Evolutionary conservation across 2,113 vertebrate species (phyloP).

Genomic region (Holacanthus passer): DNA sequence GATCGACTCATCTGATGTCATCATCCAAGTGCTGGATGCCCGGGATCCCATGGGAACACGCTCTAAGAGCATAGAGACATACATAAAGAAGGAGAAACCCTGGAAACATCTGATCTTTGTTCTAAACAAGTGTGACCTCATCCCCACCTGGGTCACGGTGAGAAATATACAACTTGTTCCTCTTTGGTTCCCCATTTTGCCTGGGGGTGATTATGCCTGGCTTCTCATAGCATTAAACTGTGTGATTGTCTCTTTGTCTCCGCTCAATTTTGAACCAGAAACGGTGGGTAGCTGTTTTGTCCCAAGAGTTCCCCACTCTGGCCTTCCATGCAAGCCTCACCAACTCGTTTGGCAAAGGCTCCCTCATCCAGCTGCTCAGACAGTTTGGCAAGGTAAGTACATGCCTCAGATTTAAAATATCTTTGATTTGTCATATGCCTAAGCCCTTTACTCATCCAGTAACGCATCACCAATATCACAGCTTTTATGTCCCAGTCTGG

Average conservation of each 20-base stretch:
- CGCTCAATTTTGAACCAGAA: conserved; percentile 83
- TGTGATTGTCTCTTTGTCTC: background rate
- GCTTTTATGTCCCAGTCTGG: background rate
- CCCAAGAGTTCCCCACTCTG: conserved; percentile 94
- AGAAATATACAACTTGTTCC: conserved; percentile 57
- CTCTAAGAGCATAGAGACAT: conserved; percentile 93
- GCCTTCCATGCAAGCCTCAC: conserved; percentile 98
- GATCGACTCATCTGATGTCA: conserved; percentile 96
- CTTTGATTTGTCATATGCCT: background rate
- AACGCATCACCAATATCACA: background rate
- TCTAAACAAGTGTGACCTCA: conserved; percentile 97
- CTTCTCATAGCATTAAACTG: background rate
- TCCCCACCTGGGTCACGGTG: conserved; percentile 98
- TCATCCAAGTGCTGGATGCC: conserved; percentile 98
- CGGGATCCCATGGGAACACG: conserved; percentile 97
- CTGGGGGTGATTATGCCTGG: background rate
- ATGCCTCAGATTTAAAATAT: background rate
- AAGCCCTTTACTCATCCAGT: background rate
- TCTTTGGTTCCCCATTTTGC: background rate
- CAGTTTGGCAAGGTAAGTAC: conserved; percentile 96
- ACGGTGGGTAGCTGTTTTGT: conserved; percentile 95
- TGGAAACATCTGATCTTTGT: conserved; percentile 99
- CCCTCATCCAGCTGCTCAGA: conserved; percentile 96
- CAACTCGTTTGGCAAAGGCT: conserved; percentile 97
- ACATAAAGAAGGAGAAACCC: conserved; percentile 96